Percentiles rank a stretch among this genome's conserved stretches.
Evolutionary conservation across 2,113 vertebrate species (phyloP).

Genomic region (Heterochromis multidens): DNA sequence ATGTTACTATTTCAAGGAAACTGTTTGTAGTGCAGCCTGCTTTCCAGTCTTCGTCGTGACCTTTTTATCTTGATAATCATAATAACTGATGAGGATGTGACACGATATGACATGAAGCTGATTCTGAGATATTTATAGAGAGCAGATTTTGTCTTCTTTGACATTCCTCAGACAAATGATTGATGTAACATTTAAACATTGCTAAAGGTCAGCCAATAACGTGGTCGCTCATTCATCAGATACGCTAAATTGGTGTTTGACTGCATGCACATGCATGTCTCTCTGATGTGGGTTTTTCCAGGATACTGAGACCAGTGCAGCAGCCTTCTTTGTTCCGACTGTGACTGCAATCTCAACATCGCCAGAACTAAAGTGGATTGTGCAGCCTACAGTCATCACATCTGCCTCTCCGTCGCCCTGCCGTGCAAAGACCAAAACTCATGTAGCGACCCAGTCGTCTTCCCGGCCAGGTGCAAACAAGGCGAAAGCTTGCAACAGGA

Average conservation of each 20-base stretch:
- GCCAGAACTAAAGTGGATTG: slow-evolving; percentile 85
- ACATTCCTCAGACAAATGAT: slow-evolving; percentile 8
- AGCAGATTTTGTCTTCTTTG: background rate
- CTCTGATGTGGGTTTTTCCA: slow-evolving; percentile 42
- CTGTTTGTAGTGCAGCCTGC: background rate
- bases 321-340: slow-evolving; percentile 84
- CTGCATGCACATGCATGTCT: background rate
- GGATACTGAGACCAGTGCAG: slow-evolving; percentile 77
- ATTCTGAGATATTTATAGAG: background rate
- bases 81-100: background rate
- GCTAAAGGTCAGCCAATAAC: slow-evolving; percentile 39
- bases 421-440: slow-evolving; percentile 74
- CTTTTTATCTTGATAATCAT: slow-evolving; percentile 23
- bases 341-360: slow-evolving; percentile 85
- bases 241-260: slow-evolving; percentile 3
- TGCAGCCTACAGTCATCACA: slow-evolving; percentile 82
- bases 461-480: slow-evolving; percentile 67
- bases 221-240: slow-evolving; percentile 8
- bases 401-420: slow-evolving; percentile 78
- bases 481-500: slow-evolving; percentile 79
- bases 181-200: slow-evolving; percentile 27
- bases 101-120: background rate
- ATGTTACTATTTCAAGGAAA: background rate
- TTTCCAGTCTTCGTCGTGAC: slow-evolving; percentile 27
- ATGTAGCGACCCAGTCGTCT: slow-evolving; percentile 49